These are phyloP conservation scores for Hucho hucho DNA, from an alignment of 2,113 vertebrate species.

Conservation along the genomic window DNA sequence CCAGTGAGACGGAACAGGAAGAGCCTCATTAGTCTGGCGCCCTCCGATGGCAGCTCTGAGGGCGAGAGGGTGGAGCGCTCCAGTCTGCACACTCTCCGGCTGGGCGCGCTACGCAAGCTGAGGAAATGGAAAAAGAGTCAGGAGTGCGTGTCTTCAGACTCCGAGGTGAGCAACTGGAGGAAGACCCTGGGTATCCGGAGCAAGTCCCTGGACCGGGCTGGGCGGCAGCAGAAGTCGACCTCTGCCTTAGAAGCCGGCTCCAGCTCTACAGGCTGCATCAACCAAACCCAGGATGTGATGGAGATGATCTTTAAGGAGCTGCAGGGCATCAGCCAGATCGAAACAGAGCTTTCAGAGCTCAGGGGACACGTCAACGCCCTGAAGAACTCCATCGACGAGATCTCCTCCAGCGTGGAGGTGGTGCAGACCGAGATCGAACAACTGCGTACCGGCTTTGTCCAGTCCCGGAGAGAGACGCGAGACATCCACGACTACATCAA, in stretches of 20 bases:
- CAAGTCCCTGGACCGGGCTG: constrained; percentile 93
- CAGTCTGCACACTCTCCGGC: constrained; percentile 86
- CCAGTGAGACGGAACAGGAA: constrained; percentile 94
- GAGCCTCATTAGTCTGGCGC: constrained; percentile 92
- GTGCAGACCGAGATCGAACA: constrained; percentile 98
- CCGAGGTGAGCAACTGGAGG: constrained; percentile 89
- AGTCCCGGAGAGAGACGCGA: constrained; percentile 93
- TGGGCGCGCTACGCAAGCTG: constrained; percentile 90
- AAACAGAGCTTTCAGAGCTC: constrained; percentile 93
- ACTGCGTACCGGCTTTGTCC: constrained; percentile 91
- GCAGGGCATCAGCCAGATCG: constrained; percentile 98
- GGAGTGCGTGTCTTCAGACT: constrained; percentile 94
- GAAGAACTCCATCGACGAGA: constrained; percentile 97
- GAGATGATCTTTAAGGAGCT: constrained; percentile 99
- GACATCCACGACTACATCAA: constrained; percentile 99
- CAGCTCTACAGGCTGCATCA: constrained; percentile 94
- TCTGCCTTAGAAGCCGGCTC: constrained; percentile 87
- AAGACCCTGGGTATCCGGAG: constrained; percentile 94
- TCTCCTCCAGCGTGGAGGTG: constrained; percentile 97
- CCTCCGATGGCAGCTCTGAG: constrained; percentile 95
- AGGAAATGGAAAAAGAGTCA: constrained; percentile 99
- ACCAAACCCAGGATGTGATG: constrained; percentile 98
- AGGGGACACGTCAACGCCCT: constrained; percentile 95
- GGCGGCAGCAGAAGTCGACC: constrained; percentile 82
- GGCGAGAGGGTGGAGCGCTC: constrained; percentile 85